Evolutionary conservation across 2,797 vertebrate species (phyloP), one percentile per base, ranked within the genome.

Genomic region (Buceros bicornis): DNA sequence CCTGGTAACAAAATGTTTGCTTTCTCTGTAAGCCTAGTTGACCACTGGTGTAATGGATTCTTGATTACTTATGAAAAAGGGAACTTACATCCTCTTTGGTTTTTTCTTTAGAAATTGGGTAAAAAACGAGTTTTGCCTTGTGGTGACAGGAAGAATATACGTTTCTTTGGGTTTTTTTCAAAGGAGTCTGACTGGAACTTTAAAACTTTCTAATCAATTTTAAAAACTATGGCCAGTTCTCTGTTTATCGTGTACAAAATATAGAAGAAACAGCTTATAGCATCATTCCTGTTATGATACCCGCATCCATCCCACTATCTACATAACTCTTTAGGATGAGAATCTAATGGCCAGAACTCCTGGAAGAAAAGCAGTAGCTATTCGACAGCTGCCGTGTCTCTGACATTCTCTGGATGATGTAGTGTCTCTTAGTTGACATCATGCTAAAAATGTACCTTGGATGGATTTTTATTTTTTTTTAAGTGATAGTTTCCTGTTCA

Each of bases 401-500:
- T 72, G 61, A 37, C 57, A 47, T 74, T 83, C 50, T 89, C 11
- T 16, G 70, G 66, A n/a, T 69, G 88, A 72, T 56, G 11, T 56
- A 88, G 12, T 72, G 25, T 76, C 21, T 88, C 18, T 87, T 79
- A 66, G 35, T 24, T 93, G 86, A 67, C 40, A 79, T 88, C 35
- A 85, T 77, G 45, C 64, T 87, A 73, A 64, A 92, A 73, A 87
- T 60, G 37, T 64, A 45, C 31, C 29, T 78, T 67, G 76, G 67
- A 83, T 67, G 19, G 53, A 37, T 31, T 77, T 69, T 85, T 82
- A 71, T 83, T 58, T 90, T 53, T 90, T 47, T 72, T 37, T 6
- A 87, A 77, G 22, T 88, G 73, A 61, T 72, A 56, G 31, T 90
- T 96, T 92, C 70, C 91, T 91, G 66, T 89, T 31, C 58, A 81